A percentile compares a stretch with the other conserved stretches of the same genome.
Evolutionary conservation across 2,888 invertebrate species (phyloP).

Genomic region (Microchrysa polita): DNA sequence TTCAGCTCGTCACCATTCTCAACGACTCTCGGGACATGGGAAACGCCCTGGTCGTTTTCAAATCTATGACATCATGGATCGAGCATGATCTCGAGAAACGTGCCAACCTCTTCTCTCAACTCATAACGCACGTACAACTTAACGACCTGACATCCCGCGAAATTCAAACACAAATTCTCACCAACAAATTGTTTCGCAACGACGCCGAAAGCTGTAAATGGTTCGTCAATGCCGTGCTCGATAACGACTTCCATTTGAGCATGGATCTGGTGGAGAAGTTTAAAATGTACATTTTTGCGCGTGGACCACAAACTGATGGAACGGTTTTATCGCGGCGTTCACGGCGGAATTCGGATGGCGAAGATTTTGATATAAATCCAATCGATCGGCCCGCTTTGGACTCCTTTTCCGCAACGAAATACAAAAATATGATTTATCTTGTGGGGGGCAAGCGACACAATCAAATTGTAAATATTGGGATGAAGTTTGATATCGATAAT

Average conservation of each 20-base stretch:
- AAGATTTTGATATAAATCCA: background rate
- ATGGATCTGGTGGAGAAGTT: background rate
- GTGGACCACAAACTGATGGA: background rate
- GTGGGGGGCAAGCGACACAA: conserved; percentile 3
- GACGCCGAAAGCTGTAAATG: background rate
- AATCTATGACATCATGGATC: background rate
- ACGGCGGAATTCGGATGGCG: background rate
- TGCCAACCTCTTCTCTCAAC: background rate
- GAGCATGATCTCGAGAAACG: background rate
- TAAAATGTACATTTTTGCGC: background rate
- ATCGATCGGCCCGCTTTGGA: background rate
- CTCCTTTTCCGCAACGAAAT: background rate
- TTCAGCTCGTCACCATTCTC: too few relatives aligned
- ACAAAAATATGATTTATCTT: background rate
- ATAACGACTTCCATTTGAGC: background rate
- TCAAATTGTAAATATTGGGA: conserved; percentile 4
- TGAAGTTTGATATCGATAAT: background rate
- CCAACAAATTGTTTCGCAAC: background rate
- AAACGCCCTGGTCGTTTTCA: background rate
- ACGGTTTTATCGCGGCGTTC: background rate
- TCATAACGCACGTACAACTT: background rate
- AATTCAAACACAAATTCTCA: background rate
- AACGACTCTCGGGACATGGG: too few relatives aligned
- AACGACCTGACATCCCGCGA: background rate
- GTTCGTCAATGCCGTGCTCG: background rate